A percentile compares a stretch with the other conserved stretches of the same genome.
phyloP scores from a whole-genome alignment of 2,888 invertebrate genomes.

The Diadegma fenestrale region DNA sequence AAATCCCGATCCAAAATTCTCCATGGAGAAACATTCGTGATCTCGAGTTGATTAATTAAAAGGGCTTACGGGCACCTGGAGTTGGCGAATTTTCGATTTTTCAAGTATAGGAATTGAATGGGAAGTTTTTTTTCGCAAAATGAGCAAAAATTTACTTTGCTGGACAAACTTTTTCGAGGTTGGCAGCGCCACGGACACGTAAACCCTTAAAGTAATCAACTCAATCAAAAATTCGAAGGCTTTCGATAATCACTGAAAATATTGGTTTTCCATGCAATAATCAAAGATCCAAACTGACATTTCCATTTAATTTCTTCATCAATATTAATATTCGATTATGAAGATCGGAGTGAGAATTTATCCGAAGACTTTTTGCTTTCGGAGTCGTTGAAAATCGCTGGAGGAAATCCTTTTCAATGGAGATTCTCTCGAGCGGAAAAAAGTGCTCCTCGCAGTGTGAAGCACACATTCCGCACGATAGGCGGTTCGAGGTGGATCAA shows the following conservation, averaged over 20 bases:
- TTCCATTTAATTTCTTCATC: neutral
- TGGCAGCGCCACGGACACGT: too few species aligned
- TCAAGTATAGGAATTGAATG: neutral
- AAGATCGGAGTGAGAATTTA: neutral
- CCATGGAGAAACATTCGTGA: neutral
- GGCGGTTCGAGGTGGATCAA: slow-evolving; percentile 2
- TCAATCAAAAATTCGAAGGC: neutral
- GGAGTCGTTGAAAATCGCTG: neutral
- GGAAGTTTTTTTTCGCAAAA: too few species aligned
- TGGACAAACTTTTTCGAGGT: too few species aligned
- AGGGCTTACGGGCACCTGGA: neutral
- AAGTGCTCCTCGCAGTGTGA: neutral
- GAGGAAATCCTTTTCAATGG: neutral
- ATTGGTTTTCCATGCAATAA: neutral
- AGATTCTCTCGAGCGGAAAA: neutral
- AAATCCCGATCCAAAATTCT: neutral
- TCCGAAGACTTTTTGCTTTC: neutral
- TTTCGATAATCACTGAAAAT: neutral
- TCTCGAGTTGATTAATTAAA: too few species aligned
- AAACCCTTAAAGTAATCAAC: neutral
- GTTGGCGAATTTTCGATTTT: neutral
- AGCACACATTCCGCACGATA: neutral
- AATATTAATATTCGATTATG: neutral
- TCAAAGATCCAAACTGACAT: neutral
- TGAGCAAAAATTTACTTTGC: too few species aligned